Conservation (phyloP, 2,888 invertebrate species). For the Latheticus oryzae region DNA sequence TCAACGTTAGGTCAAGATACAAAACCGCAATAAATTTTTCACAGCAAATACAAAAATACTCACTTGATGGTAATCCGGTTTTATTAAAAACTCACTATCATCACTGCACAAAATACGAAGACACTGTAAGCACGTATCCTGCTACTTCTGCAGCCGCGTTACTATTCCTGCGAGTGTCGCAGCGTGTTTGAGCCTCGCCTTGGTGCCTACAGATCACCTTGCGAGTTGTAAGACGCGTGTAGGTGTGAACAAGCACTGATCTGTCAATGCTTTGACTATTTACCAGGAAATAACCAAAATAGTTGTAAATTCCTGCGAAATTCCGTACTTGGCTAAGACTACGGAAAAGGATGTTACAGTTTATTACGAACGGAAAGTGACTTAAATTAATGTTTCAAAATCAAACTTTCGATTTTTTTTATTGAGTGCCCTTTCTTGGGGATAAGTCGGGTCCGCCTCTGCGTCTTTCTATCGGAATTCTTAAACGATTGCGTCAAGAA, state of each 20-base stretch:
- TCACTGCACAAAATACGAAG: constrained; percentile 14
- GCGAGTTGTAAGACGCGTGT: constrained; percentile 39
- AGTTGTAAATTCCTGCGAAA: constrained; percentile 13
- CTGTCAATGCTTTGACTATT: constrained; percentile 36
- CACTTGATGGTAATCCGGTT: constrained; percentile 9
- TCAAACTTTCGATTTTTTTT: constrained; percentile 7
- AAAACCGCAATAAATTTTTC: constrained; percentile 13
- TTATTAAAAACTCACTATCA: constrained; percentile 9
- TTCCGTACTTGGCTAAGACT: constrained; percentile 6
- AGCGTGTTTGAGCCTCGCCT: constrained; percentile 40
- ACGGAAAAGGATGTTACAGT: constrained; percentile 27
- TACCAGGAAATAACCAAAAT: constrained; percentile 40
- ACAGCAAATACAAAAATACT: constrained; percentile 5
- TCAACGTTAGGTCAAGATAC: neutral
- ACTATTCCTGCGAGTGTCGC: constrained; percentile 36
- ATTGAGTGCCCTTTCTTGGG: constrained; percentile 30
- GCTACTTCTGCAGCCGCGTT: constrained; percentile 1
- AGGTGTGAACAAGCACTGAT: constrained; percentile 40
- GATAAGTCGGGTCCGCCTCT: constrained; percentile 43
- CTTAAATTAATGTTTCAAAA: too few relatives aligned
- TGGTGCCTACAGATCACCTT: constrained; percentile 46
- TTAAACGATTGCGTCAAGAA: constrained; percentile 39
- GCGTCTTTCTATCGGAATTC: constrained; percentile 42
- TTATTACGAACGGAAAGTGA: constrained; percentile 28
- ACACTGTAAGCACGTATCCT: constrained; percentile 7